A percentile compares a stretch with the other conserved stretches of the same genome.
Evolutionary conservation across 53 echinoderm and acorn worm genomes (phyloP).

Genomic region (Pentamera pediparva): DNA sequence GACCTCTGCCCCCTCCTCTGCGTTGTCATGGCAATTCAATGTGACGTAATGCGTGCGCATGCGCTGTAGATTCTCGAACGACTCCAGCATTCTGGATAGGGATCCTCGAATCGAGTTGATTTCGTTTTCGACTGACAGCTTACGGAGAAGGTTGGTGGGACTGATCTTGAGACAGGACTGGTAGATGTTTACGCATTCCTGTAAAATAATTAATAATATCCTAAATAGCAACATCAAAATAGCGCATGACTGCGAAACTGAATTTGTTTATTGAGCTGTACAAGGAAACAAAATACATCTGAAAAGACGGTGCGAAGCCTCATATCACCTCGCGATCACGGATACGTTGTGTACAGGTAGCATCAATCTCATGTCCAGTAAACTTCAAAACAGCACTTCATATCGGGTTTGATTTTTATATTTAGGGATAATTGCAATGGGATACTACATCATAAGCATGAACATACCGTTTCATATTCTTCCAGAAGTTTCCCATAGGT

Average conservation of each 20-base stretch:
- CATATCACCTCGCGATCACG: too few relatives aligned
- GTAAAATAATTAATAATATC: not conserved
- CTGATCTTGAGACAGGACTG: not conserved
- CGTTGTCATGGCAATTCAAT: conserved; percentile 4
- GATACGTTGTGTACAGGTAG: too few relatives aligned
- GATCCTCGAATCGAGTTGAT: not conserved
- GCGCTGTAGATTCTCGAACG: conserved; percentile 9
- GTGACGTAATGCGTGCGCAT: conserved; percentile 16
- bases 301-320: too few relatives aligned
- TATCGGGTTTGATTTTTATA: too few relatives aligned
- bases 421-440: too few relatives aligned
- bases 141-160: not conserved
- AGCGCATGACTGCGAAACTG: too few relatives aligned
- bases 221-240: too few relatives aligned
- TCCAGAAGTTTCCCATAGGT: not conserved
- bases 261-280: too few relatives aligned
- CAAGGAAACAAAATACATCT: too few relatives aligned
- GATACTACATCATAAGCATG: too few relatives aligned
- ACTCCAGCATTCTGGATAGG: not conserved
- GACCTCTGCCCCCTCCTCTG: not conserved
- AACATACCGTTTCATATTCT: not conserved
- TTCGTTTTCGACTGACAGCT: not conserved
- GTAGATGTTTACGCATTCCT: conserved; percentile 13
- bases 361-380: too few relatives aligned
- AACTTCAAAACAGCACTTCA: too few relatives aligned